Base-by-base conservation (phyloP, 2,888 invertebrate genomes). In the Lamellibrachia satsuma region DNA sequence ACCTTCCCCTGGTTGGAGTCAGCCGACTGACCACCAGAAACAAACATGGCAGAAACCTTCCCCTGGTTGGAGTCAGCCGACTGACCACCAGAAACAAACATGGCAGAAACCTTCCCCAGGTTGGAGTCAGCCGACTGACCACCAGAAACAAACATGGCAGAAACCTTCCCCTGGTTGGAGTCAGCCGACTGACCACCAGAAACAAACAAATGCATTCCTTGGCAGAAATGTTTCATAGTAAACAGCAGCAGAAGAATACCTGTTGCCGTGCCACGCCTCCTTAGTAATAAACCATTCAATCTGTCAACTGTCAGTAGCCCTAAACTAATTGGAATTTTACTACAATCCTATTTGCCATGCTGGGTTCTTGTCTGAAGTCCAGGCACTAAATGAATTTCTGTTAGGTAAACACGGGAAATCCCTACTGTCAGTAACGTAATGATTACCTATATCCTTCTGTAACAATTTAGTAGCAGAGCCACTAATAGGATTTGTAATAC, bases 301-400 rank as follows among this genome's bases (percentile, higher is more conserved):
- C 15, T 60, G 60, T 60, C 60, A 60, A 22, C 60, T 15, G 60
- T 60, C 60, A 75, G 75, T 1, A 22, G 75, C 75, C 75, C 2
- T 75, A 75, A 75, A 75, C 75, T 75, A 75, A 75, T 75, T 75
- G 75, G 75, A 75, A 75, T 75, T 75, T 75, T 75, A n/a, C n/a
- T 75, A 22, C 22, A 3, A 1, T 75, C 3, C 75, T 3, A 6
- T 75, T 22, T 75, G 22, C 4, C 75, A 75, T 75, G 75, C 75
- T 75, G 75, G 22, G 75, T 75, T 22, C 22, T 15, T 75, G 75
- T 75, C n/a, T 75, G 22, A 75, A 15, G n/a, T 75, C 75, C 75
- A 75, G 75, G 75, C 75, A 75, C 75, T 75, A 75, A 75, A 75
- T 75, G 75, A n/a, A 75, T 75, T 75, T 75, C 22, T 75, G 75